Conservation (phyloP, 2,113 vertebrate species). For the Catharus minimus region DNA sequence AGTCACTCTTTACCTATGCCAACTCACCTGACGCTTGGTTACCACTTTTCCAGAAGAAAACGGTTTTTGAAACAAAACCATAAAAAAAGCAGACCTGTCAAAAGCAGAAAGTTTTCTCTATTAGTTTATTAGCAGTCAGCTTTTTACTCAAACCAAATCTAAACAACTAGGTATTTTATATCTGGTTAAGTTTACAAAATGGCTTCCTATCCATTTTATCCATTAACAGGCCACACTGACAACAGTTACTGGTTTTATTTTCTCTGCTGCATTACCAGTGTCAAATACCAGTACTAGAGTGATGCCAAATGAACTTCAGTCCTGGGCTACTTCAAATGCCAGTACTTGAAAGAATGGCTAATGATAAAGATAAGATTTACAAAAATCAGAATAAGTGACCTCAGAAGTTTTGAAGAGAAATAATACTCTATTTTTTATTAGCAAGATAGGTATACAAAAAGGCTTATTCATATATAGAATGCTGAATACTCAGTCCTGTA, state of each 20-base stretch:
- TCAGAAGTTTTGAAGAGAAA: background rate
- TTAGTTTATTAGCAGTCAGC: background rate
- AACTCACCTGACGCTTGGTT: constrained; percentile 88
- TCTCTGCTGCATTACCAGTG: background rate
- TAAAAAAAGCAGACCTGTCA: constrained; percentile 87
- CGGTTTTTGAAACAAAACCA: constrained; percentile 97
- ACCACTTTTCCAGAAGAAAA: constrained; percentile 94
- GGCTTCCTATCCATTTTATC: background rate
- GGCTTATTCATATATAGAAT: background rate
- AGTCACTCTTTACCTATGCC: background rate
- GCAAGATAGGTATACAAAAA: background rate
- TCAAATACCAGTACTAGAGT: background rate
- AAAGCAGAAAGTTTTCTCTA: constrained; percentile 23
- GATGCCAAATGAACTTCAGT: background rate
- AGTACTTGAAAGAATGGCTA: background rate
- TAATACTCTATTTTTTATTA: background rate
- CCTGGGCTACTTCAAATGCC: background rate
- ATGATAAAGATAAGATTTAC: background rate
- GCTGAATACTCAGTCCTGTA: background rate
- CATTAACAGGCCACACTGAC: background rate
- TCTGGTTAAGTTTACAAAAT: background rate
- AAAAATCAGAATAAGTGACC: background rate
- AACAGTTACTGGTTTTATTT: background rate
- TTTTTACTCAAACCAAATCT: background rate
- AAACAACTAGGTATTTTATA: background rate